Evolutionary conservation across 2,797 vertebrate genomes (phyloP), one percentile per base, ranked within the genome.

Genomic region (Coranthus polyacanthus): DNA sequence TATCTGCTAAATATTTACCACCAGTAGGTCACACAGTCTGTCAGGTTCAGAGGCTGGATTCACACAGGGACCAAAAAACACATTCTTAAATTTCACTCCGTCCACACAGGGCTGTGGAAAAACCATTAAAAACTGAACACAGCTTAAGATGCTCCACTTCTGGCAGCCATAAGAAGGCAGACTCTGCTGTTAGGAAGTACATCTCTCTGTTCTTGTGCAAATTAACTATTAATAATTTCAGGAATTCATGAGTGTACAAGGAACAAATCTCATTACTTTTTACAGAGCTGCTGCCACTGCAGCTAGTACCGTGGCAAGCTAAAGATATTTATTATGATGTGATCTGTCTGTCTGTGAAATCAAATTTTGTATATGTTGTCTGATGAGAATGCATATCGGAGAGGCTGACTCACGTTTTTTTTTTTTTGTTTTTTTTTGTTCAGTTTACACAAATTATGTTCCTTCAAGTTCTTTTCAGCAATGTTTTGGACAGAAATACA

Each of bases 1-100:
- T 75, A 77, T 79, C 58, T 36, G 17, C 54, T 59, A 79, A 79
- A 53, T 76, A 70, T 87, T 85, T 77, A 62, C 64, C 47, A 56
- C 65, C 62, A 54, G 5, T 56, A 18, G 43, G 24, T 82, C 74
- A 62, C 75, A 60, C 39, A 13, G 43, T 49, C 45, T 78, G 47
- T 44, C 26, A 3, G 52, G 32, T 66, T 72, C 45, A 73, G 47
- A 67, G 43, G 39, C 69, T 69, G 11, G 18, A 66, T 69, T 46
- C 63, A 53, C 49, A 38, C n/a, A 26, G 24, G 16, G 41, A 64
- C 21, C 39, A 67, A 43, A 65, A 29, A 36, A 56, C 43, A 2
- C 1, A 44, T 63, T 36, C 59, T 61, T 50, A 77, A 65, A 58
- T 51, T 41, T 3, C 45, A 34, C 38, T 49, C 18, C n/a, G 16